Evolutionary conservation across 2,113 vertebrate genomes (phyloP).

Genomic region (Serinus canaria): DNA sequence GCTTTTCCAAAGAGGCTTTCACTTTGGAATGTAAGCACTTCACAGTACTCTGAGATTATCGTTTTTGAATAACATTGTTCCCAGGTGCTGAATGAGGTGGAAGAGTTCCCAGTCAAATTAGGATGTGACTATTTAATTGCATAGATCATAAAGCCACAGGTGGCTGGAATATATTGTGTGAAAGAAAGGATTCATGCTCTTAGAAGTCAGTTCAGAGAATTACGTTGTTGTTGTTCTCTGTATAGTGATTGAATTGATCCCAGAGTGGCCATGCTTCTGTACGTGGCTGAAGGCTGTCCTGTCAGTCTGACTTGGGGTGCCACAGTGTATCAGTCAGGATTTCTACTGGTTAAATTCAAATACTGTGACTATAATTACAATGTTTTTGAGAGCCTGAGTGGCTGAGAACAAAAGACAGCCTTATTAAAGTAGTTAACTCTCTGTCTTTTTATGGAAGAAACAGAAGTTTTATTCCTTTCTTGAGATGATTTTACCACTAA

Average conservation of each 20-base stretch:
- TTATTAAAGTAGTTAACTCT: not conserved
- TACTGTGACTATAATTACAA: not conserved
- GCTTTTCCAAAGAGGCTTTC: not conserved
- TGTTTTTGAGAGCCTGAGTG: not conserved
- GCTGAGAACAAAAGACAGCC: not conserved
- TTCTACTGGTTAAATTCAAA: not conserved
- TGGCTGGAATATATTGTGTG: not conserved
- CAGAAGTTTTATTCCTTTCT: not conserved
- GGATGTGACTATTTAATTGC: not conserved
- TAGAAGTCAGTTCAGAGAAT: not conserved
- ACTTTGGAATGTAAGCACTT: not conserved
- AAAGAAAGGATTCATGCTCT: not conserved
- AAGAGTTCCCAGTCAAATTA: not conserved
- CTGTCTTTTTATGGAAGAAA: not conserved
- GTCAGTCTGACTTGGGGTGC: not conserved
- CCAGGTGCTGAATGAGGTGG: not conserved
- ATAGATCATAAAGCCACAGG: not conserved
- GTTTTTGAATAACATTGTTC: not conserved
- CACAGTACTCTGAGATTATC: not conserved
- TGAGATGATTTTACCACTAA: not conserved
- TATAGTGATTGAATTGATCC: not conserved
- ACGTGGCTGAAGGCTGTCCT: not conserved
- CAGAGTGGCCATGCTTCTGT: not conserved
- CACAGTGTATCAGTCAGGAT: not conserved
- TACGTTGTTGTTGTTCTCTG: fast-evolving